Conservation (phyloP, 2,888 invertebrate species). For the Linyphia triangularis region DNA sequence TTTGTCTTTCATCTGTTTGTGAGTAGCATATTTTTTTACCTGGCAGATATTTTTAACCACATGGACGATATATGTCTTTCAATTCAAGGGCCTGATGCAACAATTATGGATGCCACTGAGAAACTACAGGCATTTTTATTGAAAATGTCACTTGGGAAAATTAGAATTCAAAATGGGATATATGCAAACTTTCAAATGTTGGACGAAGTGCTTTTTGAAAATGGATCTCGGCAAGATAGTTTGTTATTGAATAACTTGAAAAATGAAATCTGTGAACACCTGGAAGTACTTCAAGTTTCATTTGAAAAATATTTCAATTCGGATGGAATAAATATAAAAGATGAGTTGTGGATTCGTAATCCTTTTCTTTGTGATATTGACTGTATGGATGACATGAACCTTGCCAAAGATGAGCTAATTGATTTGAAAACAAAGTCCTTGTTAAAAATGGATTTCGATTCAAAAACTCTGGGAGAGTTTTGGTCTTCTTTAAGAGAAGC, state of each 20-base stretch:
- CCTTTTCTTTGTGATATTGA: slow-evolving; percentile 60
- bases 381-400: slow-evolving; percentile 58
- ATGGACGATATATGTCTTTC: too few species aligned
- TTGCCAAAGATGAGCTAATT: slow-evolving; percentile 59
- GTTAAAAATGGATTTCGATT: slow-evolving; percentile 55
- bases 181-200: slow-evolving; percentile 67
- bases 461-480: too few species aligned
- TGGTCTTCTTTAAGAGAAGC: slow-evolving; percentile 61
- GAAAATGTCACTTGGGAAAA: slow-evolving; percentile 60
- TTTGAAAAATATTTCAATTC: too few species aligned
- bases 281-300: too few species aligned
- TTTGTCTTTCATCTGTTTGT: too few species aligned
- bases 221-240: slow-evolving; percentile 61
- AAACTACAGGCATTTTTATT: slow-evolving; percentile 63
- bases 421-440: slow-evolving; percentile 52
- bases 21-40: too few species aligned
- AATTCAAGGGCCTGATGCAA: slow-evolving; percentile 63
- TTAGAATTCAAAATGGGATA: slow-evolving; percentile 63
- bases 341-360: slow-evolving; percentile 61
- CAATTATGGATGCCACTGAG: slow-evolving; percentile 61
- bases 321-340: slow-evolving; percentile 57
- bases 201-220: slow-evolving; percentile 66
- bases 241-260: slow-evolving; percentile 54
- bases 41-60: too few species aligned
- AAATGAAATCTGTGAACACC: too few species aligned